A percentile compares a stretch with the other conserved stretches of the same genome.
phyloP scores from a whole-genome alignment of 2,888 invertebrate species.

The Lycophotia porphyrea region DNA sequence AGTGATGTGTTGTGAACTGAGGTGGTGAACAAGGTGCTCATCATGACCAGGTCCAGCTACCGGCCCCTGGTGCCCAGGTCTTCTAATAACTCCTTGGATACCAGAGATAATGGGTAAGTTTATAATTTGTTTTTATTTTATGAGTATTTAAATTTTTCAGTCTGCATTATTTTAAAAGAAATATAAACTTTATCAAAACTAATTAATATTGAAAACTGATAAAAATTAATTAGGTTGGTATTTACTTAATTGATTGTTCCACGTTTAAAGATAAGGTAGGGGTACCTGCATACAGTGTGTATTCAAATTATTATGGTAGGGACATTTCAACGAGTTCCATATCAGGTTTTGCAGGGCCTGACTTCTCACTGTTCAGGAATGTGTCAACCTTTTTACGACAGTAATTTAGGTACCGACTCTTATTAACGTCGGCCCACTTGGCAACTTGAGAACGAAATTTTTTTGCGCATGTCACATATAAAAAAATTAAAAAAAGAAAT shows the following conservation, averaged over 20 bases:
- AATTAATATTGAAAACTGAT: not conserved
- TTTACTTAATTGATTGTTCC: not conserved
- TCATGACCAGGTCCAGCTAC: conserved; percentile 87
- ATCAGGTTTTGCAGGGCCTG: conserved; percentile 49
- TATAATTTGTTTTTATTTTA: conserved; percentile 9
- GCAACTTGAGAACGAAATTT: conserved; percentile 4
- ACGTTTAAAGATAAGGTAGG: conserved; percentile 1
- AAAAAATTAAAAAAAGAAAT: too few species aligned
- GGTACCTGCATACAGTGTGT: conserved; percentile 15
- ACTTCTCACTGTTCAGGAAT: conserved; percentile 38
- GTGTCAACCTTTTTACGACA: conserved; percentile 15
- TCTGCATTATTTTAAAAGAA: not conserved
- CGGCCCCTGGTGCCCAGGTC: conserved; percentile 85
- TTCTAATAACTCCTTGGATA: conserved; percentile 84
- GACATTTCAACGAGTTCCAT: conserved; percentile 26
- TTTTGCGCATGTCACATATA: too few species aligned
- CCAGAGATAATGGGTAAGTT: conserved; percentile 84
- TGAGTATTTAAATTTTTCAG: not conserved
- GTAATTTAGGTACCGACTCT: conserved; percentile 6
- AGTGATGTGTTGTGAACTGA: conserved; percentile 63
- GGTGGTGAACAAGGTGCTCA: conserved; percentile 56
- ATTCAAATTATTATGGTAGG: conserved; percentile 39
- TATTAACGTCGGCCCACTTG: conserved; percentile 1
- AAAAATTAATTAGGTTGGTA: not conserved
- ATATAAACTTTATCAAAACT: rapidly evolving